Percentiles rank a stretch among this genome's conserved stretches.
phyloP scores from a whole-genome alignment of 2,888 invertebrate genomes.

The Pinctada fucata region DNA sequence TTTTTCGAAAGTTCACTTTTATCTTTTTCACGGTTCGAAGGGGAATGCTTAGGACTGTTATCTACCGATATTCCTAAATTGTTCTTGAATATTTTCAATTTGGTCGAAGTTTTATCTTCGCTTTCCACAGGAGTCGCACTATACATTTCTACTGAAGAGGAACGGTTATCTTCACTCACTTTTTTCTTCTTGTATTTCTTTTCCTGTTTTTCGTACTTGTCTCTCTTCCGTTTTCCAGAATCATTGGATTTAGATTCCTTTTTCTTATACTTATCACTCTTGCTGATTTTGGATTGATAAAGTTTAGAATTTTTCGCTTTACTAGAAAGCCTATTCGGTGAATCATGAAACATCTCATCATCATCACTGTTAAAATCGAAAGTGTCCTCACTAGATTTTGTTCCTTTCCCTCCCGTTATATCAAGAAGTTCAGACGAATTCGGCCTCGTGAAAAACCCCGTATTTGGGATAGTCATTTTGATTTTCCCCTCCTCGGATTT shows the following conservation, averaged over 20 bases:
- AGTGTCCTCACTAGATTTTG: conserved; percentile 52
- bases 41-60: conserved; percentile 36
- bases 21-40: conserved; percentile 21
- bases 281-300: conserved; percentile 52
- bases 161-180: conserved; percentile 48
- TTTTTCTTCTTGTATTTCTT: conserved; percentile 63
- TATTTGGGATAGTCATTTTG: conserved; percentile 25
- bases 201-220: conserved; percentile 64
- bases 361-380: conserved; percentile 72
- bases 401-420: conserved; percentile 44
- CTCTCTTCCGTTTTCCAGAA: conserved; percentile 62
- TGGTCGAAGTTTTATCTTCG: conserved; percentile 63
- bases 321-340: conserved; percentile 59
- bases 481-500: conserved; percentile 33
- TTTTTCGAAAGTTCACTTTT: conserved; percentile 30
- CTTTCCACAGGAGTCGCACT: conserved; percentile 63
- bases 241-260: conserved; percentile 63
- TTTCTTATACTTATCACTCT: conserved; percentile 66
- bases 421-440: conserved; percentile 42
- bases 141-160: conserved; percentile 58
- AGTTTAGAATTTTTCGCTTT: conserved; percentile 59
- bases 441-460: conserved; percentile 18
- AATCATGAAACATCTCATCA: conserved; percentile 59
- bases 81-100: conserved; percentile 66
- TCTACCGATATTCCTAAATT: conserved; percentile 53